Conservation (phyloP, 2,113 vertebrate genomes). For the Equus quagga region DNA sequence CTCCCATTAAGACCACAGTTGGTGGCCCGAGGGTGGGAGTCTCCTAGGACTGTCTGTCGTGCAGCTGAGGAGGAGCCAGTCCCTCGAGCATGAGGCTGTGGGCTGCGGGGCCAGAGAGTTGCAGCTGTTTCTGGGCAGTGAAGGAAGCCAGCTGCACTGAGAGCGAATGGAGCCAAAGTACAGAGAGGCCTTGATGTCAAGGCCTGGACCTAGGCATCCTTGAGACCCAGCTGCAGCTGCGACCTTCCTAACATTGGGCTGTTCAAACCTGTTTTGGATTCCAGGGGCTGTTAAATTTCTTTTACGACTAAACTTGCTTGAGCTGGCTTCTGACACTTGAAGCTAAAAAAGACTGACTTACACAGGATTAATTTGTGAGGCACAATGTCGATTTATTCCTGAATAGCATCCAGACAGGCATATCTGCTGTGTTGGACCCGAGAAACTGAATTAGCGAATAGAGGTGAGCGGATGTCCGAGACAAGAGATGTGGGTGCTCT, state of each 20-base stretch:
- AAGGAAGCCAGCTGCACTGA: neutral
- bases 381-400: neutral
- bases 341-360: neutral
- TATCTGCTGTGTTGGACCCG: neutral
- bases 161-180: fast-evolving
- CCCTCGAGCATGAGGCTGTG: neutral
- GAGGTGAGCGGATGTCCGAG: neutral
- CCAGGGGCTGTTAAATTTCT: neutral
- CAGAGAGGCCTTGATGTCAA: neutral
- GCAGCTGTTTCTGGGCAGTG: neutral
- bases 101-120: fast-evolving
- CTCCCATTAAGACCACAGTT: neutral
- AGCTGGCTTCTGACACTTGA: neutral
- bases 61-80: neutral
- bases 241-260: neutral
- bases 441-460: neutral
- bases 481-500: neutral
- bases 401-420: fast-evolving
- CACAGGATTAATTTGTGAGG: neutral
- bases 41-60: neutral
- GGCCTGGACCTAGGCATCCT: neutral
- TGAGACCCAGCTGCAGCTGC: neutral
- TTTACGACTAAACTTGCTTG: neutral
- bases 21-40: neutral
- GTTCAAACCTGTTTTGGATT: neutral